Evolutionary conservation across 2,888 invertebrate genomes (phyloP).

Genomic region (Hyles lineata): DNA sequence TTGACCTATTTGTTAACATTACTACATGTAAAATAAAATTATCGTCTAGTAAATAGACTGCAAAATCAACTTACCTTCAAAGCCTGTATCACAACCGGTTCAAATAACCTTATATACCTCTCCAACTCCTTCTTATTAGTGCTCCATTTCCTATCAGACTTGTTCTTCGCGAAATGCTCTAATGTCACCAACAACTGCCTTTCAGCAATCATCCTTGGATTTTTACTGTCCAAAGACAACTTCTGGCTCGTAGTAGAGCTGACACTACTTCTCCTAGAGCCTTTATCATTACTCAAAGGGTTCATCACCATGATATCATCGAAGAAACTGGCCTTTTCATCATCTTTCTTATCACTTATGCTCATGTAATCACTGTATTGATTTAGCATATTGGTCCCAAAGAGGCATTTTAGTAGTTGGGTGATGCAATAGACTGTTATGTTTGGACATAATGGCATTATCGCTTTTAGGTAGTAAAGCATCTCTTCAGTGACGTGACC

Average conservation of each 20-base stretch:
- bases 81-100: conserved; percentile 97
- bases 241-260: conserved; percentile 70
- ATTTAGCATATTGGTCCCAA: conserved; percentile 88
- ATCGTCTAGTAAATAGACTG: no score
- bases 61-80: conserved; percentile 87
- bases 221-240: conserved; percentile 62
- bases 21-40: neutral
- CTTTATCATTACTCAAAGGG: conserved; percentile 44
- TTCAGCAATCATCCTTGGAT: conserved; percentile 69
- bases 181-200: conserved; percentile 69
- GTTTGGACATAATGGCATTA: conserved; percentile 89
- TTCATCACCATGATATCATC: conserved; percentile 69
- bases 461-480: conserved; percentile 89
- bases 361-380: conserved; percentile 73
- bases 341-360: conserved; percentile 55
- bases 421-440: conserved; percentile 90
- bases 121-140: conserved; percentile 84
- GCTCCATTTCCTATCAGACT: conserved; percentile 77
- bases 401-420: conserved; percentile 90
- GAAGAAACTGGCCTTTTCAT: conserved; percentile 55
- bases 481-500: conserved; percentile 92
- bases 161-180: conserved; percentile 78
- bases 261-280: conserved; percentile 62
- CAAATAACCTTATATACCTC: conserved; percentile 95
- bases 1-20: no score